Percentiles rank a stretch among this genome's conserved stretches.
Evolutionary conservation across 2,113 vertebrate species (phyloP).

Genomic region (Proteles cristata): DNA sequence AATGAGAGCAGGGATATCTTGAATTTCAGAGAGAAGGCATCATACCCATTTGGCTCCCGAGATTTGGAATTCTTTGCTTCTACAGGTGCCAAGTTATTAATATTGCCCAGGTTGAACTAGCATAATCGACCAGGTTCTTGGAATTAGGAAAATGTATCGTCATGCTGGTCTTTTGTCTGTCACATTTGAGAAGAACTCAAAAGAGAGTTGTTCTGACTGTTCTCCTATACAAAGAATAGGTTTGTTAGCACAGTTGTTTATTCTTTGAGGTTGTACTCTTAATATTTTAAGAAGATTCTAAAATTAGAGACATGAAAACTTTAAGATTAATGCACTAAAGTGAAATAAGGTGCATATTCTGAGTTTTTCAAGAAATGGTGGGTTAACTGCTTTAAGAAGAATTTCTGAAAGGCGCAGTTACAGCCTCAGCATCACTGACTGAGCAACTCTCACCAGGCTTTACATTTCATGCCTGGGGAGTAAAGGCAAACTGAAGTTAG

Average conservation of each 20-base stretch:
- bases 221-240: background rate
- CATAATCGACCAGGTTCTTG: background rate
- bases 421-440: background rate
- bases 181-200: background rate
- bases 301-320: conserved; percentile 5
- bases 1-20: background rate
- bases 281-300: conserved; percentile 28
- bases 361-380: background rate
- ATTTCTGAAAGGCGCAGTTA: conserved; percentile 29
- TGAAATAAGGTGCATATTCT: background rate
- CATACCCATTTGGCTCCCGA: background rate
- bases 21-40: background rate
- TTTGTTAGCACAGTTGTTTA: background rate
- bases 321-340: background rate
- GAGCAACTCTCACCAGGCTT: background rate
- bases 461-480: background rate
- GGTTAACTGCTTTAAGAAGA: conserved; percentile 29
- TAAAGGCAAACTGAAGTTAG: background rate
- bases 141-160: background rate
- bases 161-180: background rate
- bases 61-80: background rate
- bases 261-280: conserved; percentile 1
- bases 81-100: background rate
- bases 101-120: background rate
- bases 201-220: background rate